Base-by-base conservation (phyloP, 2,888 invertebrate species). In the Merodon equestris region DNA sequence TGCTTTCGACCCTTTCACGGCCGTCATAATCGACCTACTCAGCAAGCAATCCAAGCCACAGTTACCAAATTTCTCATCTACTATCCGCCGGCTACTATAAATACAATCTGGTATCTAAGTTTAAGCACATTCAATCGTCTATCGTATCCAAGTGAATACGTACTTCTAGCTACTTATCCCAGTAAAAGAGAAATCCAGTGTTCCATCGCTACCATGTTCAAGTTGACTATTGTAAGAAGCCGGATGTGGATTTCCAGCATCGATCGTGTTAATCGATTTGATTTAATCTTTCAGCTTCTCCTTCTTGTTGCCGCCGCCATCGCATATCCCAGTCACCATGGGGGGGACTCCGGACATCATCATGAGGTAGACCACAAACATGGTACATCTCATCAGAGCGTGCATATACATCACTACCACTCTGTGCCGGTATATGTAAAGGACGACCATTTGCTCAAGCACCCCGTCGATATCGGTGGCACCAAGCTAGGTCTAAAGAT, bases 351-450 rank as follows among this genome's bases (percentile, higher is more conserved):
- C 14, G 89, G 89, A 72, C 90, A 91, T 83, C 92, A 92, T 82
- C 91, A 91, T 72, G 91, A 91, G 79, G 89, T 92, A 34, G 91
- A 92, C 81, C 92, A 92, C 83, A 92, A 92, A 82, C 92, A 92
- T 84, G 93, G 93, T 18, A 93, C 93, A 82, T 93, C 93, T 45
- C 93, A 93, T 84, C 93, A 93, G 87, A 92, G 92, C 68, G 91
- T 93, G 82, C 92, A 93, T 83, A 91, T 93, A 82, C 93, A 93
- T 85, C 93, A 93, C 85, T 93, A 91, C 89, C 93, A 93, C 84
- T 91, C 93, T 0, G 93, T 93, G 0, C 93, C 93, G 1, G 92
- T 93, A 0, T 93, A 92, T 87, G 90, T 93, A 5, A 93, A 93
- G 89, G 93, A 93, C 84, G 91, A 93, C 87, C 91, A 91, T 83